These are phyloP conservation scores for Butastur rufipennis DNA, from an alignment of 2,113 vertebrate genomes.

Conservation along the genomic window DNA sequence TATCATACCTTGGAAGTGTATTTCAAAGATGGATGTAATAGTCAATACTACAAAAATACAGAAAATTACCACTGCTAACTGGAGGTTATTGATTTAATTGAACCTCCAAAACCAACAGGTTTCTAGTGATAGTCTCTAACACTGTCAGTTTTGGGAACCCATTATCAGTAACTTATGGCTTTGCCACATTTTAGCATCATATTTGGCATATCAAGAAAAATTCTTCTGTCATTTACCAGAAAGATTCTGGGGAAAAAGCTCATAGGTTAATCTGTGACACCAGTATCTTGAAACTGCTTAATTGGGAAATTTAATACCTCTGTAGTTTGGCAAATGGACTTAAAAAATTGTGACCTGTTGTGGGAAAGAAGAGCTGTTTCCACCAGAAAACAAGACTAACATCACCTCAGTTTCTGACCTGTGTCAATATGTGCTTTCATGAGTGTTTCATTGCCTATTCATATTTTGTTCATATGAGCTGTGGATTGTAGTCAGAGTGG, in stretches of 20 bases:
- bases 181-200: neutral
- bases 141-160: neutral
- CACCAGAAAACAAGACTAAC: neutral
- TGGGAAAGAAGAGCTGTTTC: neutral
- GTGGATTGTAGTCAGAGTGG: neutral
- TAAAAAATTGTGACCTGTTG: neutral
- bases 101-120: neutral
- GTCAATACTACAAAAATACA: neutral
- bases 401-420: neutral
- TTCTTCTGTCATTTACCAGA: neutral
- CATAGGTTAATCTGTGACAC: neutral
- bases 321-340: neutral
- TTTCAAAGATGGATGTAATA: neutral
- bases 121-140: neutral
- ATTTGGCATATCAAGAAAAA: neutral
- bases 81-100: neutral
- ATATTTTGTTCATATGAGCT: neutral
- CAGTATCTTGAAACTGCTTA: neutral
- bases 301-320: neutral
- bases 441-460: neutral
- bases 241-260: neutral
- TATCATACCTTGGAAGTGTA: rapidly evolving
- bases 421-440: neutral
- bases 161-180: neutral
- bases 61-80: neutral